A percentile compares a stretch with the other conserved stretches of the same genome.
phyloP scores from a whole-genome alignment of 2,888 invertebrate genomes.

The Himalopsyche kuldschensis region DNA sequence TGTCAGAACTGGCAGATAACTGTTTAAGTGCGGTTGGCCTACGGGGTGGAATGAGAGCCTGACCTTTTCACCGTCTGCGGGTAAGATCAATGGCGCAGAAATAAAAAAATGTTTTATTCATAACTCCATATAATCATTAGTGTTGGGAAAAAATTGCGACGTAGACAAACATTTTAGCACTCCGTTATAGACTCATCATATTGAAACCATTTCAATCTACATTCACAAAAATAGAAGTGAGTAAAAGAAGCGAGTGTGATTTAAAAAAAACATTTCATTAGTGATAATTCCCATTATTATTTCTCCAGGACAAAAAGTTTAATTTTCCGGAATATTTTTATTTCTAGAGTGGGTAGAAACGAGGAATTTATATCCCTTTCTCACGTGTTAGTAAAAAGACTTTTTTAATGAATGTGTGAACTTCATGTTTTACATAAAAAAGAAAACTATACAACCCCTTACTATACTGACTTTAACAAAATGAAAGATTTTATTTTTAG shows the following conservation, averaged over 20 bases:
- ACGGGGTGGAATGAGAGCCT: background rate
- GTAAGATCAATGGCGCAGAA: background rate
- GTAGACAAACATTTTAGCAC: background rate
- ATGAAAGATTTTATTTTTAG: too few species aligned
- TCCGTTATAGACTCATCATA: background rate
- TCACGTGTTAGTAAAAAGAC: too few species aligned
- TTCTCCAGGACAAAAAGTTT: too few species aligned
- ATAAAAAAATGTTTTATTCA: background rate
- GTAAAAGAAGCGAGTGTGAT: background rate
- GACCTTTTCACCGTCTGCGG: slow-evolving; percentile 1
- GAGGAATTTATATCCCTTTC: too few species aligned
- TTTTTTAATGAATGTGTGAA: too few species aligned
- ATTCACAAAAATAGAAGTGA: background rate
- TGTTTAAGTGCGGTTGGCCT: background rate
- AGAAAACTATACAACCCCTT: too few species aligned
- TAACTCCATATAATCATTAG: background rate
- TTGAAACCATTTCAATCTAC: background rate
- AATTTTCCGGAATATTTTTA: too few species aligned
- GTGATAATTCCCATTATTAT: too few species aligned
- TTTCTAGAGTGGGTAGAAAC: too few species aligned
- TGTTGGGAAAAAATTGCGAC: background rate
- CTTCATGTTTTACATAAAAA: too few species aligned
- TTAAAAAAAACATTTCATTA: too few species aligned
- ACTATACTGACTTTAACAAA: too few species aligned
- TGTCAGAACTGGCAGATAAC: background rate